These are phyloP conservation scores for Popillia japonica DNA, from an alignment of 1,140 invertebrate species.

Conservation along the genomic window DNA sequence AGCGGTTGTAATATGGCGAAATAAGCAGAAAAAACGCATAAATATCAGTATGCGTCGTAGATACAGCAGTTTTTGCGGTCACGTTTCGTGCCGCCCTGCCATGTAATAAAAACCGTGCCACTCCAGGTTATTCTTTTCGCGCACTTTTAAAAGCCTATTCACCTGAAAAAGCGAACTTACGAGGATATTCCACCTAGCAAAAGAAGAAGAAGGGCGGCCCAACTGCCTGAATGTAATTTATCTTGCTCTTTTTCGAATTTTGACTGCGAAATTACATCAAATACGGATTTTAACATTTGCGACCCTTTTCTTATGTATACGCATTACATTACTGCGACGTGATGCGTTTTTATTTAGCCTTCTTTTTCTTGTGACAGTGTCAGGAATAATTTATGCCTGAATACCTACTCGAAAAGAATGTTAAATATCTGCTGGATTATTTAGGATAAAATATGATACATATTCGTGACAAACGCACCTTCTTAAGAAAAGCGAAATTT, in stretches of 20 bases:
- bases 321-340: conserved; percentile 10
- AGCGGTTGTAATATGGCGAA: conserved; percentile 7
- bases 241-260: conserved; percentile 25
- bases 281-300: conserved; percentile 13
- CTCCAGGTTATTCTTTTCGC: conserved; percentile 20
- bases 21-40: conserved; percentile 8
- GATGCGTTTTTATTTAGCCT: background rate
- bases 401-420: background rate
- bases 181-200: background rate
- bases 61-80: conserved; percentile 23
- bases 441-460: background rate
- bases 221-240: conserved; percentile 1
- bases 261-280: conserved; percentile 25
- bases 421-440: conserved; percentile 8
- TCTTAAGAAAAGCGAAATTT: too few relatives aligned
- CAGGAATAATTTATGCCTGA: background rate
- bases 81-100: background rate
- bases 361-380: background rate
- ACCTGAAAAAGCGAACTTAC: background rate
- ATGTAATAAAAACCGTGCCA: conserved; percentile 7
- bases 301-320: background rate
- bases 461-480: too few relatives aligned
- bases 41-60: conserved; percentile 32
- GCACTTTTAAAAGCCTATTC: conserved; percentile 27
- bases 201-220: background rate